Base-by-base conservation (phyloP, 1,140 invertebrate genomes). In the Drosophila equinoxialis region DNA sequence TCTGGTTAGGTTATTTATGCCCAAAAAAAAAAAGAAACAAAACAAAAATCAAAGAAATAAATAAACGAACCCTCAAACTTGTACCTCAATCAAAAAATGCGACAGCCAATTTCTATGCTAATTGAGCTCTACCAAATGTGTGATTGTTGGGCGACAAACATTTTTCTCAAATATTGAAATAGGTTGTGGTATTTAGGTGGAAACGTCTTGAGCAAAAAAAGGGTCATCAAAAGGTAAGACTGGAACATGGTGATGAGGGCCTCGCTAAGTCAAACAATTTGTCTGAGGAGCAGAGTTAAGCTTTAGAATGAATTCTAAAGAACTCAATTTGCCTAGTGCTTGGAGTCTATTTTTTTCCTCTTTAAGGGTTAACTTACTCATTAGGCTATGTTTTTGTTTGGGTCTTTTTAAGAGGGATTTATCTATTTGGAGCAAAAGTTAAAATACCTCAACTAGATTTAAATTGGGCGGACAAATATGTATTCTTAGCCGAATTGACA, bases 21-120 rank as follows among this genome's bases (percentile, higher is more conserved):
- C 42, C 30, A 6, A 30, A 30, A 6, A 30, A 1, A 1, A 30
- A 48, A 17, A n/a, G n/a, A 17, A 59, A 41, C 57, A 57, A 11
- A 10, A 60, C 41, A 45, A 33, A 37, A 60, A 11, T 26, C 41
- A 35, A 45, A 26, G n/a, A 37, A 58, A 39, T 39, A 39, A 14
- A 6, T 10, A 30, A 20, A 33, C 11, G 30, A 14, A 2, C 14
- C 39, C 57, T 23, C 11, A 14, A 23, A 8, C 51, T 57, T 33
- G 30, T 65, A 78, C 74, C 84, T 71, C 79, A 81, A 81, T 89
- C 84, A 89, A 79, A 55, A 55, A 57, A 37, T 26, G 30, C 42
- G 23, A 74, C 74, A 64, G 37, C 67, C 84, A 89, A 89, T 89
- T 84, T 89, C 80, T 89, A 89, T 89, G 84, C 84, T 90, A 89